Conservation (phyloP, 2,888 invertebrate genomes). For the Oxyscelio sp. region DNA sequence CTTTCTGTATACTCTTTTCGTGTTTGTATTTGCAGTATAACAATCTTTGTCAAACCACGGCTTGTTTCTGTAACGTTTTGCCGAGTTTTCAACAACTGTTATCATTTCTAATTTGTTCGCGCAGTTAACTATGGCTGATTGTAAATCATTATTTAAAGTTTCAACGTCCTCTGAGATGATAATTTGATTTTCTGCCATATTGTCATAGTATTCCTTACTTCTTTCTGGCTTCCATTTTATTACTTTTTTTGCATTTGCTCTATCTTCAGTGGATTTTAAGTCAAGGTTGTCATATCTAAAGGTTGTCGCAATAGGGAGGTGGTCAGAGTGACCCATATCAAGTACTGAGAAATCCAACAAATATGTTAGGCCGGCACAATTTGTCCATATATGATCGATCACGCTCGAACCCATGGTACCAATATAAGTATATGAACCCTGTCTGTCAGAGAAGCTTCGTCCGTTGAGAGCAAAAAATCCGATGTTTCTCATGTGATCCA, state of each 20-base stretch:
- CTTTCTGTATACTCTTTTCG: not conserved
- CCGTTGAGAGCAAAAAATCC: not conserved
- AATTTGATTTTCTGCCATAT: not conserved
- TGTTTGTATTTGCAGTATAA: not conserved
- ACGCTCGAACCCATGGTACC: not conserved
- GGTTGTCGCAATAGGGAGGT: conserved; percentile 1
- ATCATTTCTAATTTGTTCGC: not conserved
- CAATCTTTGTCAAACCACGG: conserved; percentile 21
- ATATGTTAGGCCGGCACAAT: not conserved
- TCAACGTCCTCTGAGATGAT: not conserved
- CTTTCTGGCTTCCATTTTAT: not conserved
- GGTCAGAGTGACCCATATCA: conserved; percentile 15
- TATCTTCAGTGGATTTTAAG: too few species aligned
- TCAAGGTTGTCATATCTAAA: too few species aligned
- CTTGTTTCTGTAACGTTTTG: not conserved
- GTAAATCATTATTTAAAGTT: not conserved
- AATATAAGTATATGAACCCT: not conserved
- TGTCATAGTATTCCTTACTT: not conserved
- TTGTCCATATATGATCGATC: conserved; percentile 18
- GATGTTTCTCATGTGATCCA: too few species aligned
- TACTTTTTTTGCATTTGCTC: not conserved
- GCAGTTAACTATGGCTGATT: not conserved
- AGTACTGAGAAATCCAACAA: not conserved
- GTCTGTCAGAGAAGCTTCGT: not conserved
- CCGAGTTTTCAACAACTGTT: not conserved